Evolutionary conservation across 2,113 vertebrate genomes (phyloP).

Genomic region (Edolisoma coerulescens): DNA sequence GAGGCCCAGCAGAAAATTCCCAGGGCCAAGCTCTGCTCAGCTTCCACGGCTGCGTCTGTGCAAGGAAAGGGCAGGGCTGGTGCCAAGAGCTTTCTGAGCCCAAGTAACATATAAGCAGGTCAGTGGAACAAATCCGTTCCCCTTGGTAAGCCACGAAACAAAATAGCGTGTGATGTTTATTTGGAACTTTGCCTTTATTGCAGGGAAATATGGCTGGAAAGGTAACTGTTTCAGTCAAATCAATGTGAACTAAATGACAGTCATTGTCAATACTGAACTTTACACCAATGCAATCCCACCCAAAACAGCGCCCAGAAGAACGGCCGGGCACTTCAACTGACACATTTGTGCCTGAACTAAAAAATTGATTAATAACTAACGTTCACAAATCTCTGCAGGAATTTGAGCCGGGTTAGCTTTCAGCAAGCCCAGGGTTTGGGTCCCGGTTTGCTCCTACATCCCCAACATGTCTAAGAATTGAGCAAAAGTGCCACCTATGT

Average conservation of each 20-base stretch:
- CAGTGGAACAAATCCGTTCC: neutral
- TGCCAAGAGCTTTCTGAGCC: neutral
- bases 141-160: neutral
- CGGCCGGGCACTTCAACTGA: neutral
- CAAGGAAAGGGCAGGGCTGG: neutral
- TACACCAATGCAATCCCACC: neutral
- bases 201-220: neutral
- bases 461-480: neutral
- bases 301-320: neutral
- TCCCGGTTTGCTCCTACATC: neutral
- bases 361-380: neutral
- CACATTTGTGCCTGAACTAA: neutral
- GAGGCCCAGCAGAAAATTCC: constrained; percentile 31
- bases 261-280: neutral
- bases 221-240: neutral
- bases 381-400: neutral
- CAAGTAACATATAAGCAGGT: neutral
- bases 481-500: neutral
- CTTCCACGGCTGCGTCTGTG: neutral
- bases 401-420: neutral
- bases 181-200: neutral
- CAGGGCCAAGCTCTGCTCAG: neutral
- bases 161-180: neutral
- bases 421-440: neutral
- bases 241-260: neutral